Evolutionary conservation across 2,797 vertebrate species (phyloP), one percentile per base, ranked within the genome.

Genomic region (Clarias fuscus): DNA sequence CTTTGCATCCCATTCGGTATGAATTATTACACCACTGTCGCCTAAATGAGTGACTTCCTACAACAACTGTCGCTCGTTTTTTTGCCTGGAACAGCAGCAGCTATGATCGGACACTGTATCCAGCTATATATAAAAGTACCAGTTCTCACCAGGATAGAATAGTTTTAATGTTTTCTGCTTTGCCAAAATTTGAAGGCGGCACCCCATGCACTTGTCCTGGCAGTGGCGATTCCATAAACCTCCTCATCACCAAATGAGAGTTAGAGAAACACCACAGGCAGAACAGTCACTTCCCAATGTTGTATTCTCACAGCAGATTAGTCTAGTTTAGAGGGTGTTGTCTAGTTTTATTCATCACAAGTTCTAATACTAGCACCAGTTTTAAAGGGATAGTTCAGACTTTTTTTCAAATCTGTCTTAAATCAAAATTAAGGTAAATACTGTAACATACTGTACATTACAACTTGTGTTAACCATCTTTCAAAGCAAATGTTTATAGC

Each of bases 1-100:
- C 70, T 86, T 37, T 53, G 20, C 40, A 56, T 67, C 13, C 37
- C 15, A 4, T 37, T 73, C 68, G 4, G 59, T 0, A 61, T 22
- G 33, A 72, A 15, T 37, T 79, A 20, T 68, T 68, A 82, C 30
- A 27, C 80, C 18, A 10, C 43, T 70, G 64, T 82, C 43, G 7
- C 80, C 48, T 22, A 13, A 53, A 56, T 68, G 80, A 82, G 40
- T 82, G 80, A 68, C 43, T 68, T 68, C 6, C 64, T 56, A 68
- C 27, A 56, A 48, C 80, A 70, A 33, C 64, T 82, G 80, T 27
- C 43, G 68, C 64, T 70, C 64, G 2, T 3, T 8, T 17, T 43
- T 48, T 7, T 24, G 27, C 11, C 20, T 56, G 24, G 58, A 18
- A 61, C n/a, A 61, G 56, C 8, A 61, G 4, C 4, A 17, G 59